A percentile compares a stretch with the other conserved stretches of the same genome.
Evolutionary conservation across 2,113 vertebrate genomes (phyloP).

Genomic region (Leucoraja erinaceus): DNA sequence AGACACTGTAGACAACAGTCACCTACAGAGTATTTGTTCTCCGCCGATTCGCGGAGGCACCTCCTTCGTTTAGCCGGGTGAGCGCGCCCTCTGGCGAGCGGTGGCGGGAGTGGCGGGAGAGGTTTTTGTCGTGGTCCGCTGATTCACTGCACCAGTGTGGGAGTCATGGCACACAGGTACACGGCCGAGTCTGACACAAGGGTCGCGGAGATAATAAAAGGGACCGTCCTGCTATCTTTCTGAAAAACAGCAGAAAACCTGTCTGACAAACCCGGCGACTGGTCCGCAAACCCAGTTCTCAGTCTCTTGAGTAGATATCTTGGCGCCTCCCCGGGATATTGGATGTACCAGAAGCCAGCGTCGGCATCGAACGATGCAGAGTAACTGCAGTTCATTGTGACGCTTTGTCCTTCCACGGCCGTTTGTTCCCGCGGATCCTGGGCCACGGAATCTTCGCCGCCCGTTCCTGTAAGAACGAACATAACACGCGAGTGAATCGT

Average conservation of each 20-base stretch:
- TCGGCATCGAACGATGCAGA: rapidly evolving
- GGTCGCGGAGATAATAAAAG: background rate
- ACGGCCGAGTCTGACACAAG: background rate
- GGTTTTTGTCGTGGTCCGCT: background rate
- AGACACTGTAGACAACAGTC: no score
- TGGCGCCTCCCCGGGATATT: background rate
- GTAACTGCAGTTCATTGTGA: background rate
- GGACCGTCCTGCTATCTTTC: background rate
- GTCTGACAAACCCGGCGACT: background rate
- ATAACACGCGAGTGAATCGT: no score
- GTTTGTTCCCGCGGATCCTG: background rate
- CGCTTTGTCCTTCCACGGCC: background rate
- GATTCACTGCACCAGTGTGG: no score
- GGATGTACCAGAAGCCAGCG: background rate
- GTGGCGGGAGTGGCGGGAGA: no score
- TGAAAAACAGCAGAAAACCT: background rate
- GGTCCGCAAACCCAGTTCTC: background rate
- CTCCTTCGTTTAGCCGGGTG: no score
- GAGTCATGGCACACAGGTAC: no score
- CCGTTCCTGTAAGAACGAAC: background rate
- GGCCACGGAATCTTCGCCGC: background rate
- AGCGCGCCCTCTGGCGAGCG: background rate
- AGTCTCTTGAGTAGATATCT: background rate
- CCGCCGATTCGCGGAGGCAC: no score
- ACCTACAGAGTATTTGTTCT: no score